Percentiles rank a stretch among this genome's conserved stretches.
Conservation (phyloP, 2,888 invertebrate genomes). For the Andricus quercusramuli region DNA sequence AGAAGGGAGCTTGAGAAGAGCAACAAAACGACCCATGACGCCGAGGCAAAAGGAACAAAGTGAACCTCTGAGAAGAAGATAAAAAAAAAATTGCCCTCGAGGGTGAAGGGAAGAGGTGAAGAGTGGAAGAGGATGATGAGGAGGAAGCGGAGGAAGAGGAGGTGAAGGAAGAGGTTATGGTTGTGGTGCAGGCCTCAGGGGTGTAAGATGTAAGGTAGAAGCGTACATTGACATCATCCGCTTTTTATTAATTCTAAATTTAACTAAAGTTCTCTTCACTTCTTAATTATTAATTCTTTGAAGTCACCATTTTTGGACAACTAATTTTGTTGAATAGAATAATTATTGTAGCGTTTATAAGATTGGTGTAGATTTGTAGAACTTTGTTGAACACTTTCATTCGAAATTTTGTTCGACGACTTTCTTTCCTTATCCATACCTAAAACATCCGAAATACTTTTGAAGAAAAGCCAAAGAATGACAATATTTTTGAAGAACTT, state of each 20-base stretch:
- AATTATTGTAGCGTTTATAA: background rate
- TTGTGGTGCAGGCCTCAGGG: conserved; percentile 57
- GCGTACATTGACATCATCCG: conserved; percentile 44
- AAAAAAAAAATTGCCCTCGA: conserved; percentile 46
- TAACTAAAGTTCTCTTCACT: background rate
- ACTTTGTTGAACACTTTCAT: too few relatives aligned
- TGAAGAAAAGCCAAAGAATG: too few relatives aligned
- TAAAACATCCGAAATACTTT: too few relatives aligned
- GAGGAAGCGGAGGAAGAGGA: conserved; percentile 43
- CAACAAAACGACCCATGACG: conserved; percentile 69
- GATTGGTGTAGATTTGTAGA: background rate
- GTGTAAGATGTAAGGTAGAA: conserved; percentile 64
- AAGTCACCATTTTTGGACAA: too few relatives aligned
- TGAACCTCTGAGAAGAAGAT: conserved; percentile 49
- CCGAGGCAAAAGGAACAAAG: conserved; percentile 58
- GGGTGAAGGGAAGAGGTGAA: conserved; percentile 47
- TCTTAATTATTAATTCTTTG: background rate
- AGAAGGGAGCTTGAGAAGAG: conserved; percentile 58
- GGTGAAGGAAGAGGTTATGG: conserved; percentile 45
- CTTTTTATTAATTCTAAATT: conserved; percentile 12
- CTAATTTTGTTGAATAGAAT: background rate
- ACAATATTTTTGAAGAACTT: too few relatives aligned
- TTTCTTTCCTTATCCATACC: too few relatives aligned
- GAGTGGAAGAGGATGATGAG: conserved; percentile 6
- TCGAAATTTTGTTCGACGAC: too few relatives aligned